Conservation (phyloP, 2,888 invertebrate genomes). For the Netelia virgata region DNA sequence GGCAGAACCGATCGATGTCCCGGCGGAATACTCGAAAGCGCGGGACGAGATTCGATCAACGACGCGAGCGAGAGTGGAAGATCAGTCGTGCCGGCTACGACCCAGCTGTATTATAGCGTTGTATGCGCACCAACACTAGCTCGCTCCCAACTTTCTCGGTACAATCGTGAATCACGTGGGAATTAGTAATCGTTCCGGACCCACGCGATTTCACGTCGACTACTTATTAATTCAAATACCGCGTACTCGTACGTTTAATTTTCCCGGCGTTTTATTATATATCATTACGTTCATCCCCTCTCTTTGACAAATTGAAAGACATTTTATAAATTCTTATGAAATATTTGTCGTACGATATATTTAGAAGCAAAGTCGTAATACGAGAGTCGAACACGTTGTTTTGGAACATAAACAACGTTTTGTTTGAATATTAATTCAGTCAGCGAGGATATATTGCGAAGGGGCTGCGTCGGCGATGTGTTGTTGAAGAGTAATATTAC, state of each 20-base stretch:
- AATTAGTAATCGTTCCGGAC: slow-evolving; percentile 56
- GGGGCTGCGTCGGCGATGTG: slow-evolving; percentile 47
- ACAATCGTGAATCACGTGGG: slow-evolving; percentile 57
- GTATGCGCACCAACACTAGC: not conserved
- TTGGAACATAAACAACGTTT: slow-evolving; percentile 44
- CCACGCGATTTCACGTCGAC: slow-evolving; percentile 37
- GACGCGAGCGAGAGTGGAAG: slow-evolving; percentile 34
- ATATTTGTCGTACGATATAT: not conserved
- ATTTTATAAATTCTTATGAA: no score
- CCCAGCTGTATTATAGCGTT: not conserved
- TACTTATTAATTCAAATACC: slow-evolving; percentile 31
- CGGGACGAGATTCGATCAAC: slow-evolving; percentile 49
- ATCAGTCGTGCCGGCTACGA: slow-evolving; percentile 44
- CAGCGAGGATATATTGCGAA: slow-evolving; percentile 34
- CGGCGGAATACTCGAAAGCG: slow-evolving; percentile 13
- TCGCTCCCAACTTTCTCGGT: slow-evolving; percentile 13
- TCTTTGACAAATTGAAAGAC: no score
- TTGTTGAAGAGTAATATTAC: slow-evolving; percentile 60
- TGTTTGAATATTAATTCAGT: slow-evolving; percentile 65
- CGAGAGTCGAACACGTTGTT: slow-evolving; percentile 41
- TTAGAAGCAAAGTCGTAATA: not conserved
- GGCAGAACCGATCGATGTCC: slow-evolving; percentile 19
- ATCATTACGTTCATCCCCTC: no score
- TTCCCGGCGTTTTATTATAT: no score
- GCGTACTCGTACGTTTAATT: not conserved